Conservation (phyloP, 2,797 vertebrate genomes). For the Chrosomus eos region DNA sequence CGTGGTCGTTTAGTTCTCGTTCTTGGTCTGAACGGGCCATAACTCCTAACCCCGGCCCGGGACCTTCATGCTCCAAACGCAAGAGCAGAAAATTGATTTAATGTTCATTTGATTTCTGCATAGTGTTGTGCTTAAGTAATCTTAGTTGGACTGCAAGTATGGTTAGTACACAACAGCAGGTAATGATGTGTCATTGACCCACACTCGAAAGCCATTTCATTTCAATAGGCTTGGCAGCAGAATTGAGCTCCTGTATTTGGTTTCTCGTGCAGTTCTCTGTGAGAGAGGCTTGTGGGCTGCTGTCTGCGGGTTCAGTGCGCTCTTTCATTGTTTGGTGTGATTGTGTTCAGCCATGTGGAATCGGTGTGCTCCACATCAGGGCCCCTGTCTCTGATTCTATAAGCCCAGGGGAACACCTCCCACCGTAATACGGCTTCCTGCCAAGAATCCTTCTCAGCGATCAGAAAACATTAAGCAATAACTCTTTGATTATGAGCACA, state of each 20-base stretch:
- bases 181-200: conserved; percentile 10
- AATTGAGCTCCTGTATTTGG: conserved; percentile 22
- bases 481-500: conserved; percentile 24
- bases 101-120: not conserved
- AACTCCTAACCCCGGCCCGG: not conserved
- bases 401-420: conserved; percentile 66
- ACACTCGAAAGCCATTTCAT: conserved; percentile 2
- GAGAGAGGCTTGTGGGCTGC: conserved; percentile 18
- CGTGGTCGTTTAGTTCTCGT: not conserved
- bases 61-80: not conserved
- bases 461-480: conserved; percentile 33
- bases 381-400: conserved; percentile 67
- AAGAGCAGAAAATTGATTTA: not conserved
- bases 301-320: conserved; percentile 53
- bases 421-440: conserved; percentile 23
- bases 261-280: conserved; percentile 9
- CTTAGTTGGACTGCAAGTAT: conserved; percentile 1
- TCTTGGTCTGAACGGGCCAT: not conserved
- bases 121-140: conserved; percentile 14
- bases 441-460: conserved; percentile 41
- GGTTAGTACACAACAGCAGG: conserved; percentile 18
- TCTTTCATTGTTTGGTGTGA: conserved; percentile 62
- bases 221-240: conserved; percentile 15
- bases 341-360: conserved; percentile 74
- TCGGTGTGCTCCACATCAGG: conserved; percentile 69